Percentiles rank a stretch among this genome's conserved stretches.
Evolutionary conservation across 1,140 invertebrate genomes (phyloP).

Genomic region (Orius insidiosus): DNA sequence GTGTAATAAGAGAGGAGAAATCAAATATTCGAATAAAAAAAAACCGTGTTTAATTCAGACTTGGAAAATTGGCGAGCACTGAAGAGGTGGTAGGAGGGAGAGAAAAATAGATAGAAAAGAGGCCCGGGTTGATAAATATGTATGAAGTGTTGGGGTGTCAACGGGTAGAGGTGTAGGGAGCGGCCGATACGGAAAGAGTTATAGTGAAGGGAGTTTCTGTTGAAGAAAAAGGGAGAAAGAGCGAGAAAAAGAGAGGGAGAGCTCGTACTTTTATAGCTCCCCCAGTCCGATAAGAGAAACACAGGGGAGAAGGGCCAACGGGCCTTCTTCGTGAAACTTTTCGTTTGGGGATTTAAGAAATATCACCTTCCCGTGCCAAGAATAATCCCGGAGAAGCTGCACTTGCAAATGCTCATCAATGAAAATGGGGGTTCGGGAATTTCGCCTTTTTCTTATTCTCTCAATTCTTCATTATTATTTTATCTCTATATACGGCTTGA

Average conservation of each 20-base stretch:
- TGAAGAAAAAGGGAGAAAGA: neutral
- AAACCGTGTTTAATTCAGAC: too few relatives aligned
- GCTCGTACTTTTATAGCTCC: constrained; percentile 4
- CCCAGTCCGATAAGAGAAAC: constrained; percentile 11
- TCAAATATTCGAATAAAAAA: too few relatives aligned
- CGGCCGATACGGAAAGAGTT: neutral
- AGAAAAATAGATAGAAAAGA: too few relatives aligned
- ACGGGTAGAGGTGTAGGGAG: neutral
- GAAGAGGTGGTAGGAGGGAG: too few relatives aligned
- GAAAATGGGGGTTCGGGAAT: constrained; percentile 4
- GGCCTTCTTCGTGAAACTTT: too few relatives aligned
- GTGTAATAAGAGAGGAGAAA: too few relatives aligned
- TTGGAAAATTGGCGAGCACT: too few relatives aligned
- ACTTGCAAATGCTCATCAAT: constrained; percentile 8
- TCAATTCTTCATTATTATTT: too few relatives aligned
- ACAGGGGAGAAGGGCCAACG: constrained; percentile 8
- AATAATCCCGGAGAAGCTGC: constrained; percentile 1
- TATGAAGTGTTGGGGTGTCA: neutral
- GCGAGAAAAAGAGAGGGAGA: neutral
- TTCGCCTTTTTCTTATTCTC: too few relatives aligned
- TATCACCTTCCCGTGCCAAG: constrained; percentile 13
- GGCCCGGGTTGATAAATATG: constrained; percentile 1
- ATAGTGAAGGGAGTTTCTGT: too few relatives aligned
- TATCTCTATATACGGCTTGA: too few relatives aligned
- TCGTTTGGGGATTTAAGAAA: constrained; percentile 13